These are phyloP conservation scores for Saccopteryx bilineata DNA, from an alignment of 2,113 vertebrate species.

Conservation along the genomic window DNA sequence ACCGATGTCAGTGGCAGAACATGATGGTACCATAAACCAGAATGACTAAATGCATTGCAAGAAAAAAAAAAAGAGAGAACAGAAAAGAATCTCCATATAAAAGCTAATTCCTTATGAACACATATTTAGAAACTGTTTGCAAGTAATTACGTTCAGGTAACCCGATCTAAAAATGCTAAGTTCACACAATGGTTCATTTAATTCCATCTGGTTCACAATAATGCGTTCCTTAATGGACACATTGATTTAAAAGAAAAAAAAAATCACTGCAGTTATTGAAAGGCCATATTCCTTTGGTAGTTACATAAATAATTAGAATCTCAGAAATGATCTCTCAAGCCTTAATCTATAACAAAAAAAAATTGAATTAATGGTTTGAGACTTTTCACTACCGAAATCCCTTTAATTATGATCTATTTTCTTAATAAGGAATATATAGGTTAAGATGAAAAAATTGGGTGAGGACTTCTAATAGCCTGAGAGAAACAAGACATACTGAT, in stretches of 20 bases:
- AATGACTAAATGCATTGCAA: not conserved
- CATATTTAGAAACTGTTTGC: constrained; percentile 68
- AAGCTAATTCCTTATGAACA: constrained; percentile 64
- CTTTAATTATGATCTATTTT: not conserved
- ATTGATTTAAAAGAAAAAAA: constrained; percentile 68
- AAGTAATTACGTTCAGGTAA: constrained; percentile 72
- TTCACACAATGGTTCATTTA: constrained; percentile 66
- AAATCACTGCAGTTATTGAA: constrained; percentile 24
- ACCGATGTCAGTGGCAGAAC: constrained; percentile 47
- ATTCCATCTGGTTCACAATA: constrained; percentile 69
- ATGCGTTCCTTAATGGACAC: constrained; percentile 64
- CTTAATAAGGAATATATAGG: not conserved
- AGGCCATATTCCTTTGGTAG: constrained; percentile 28
- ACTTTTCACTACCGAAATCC: not conserved
- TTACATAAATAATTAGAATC: constrained; percentile 53
- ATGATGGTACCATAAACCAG: constrained; percentile 65
- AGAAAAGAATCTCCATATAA: constrained; percentile 23
- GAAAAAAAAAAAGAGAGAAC: constrained; percentile 17
- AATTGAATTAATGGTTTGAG: constrained; percentile 39
- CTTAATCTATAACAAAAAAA: constrained; percentile 42
- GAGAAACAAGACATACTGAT: not conserved
- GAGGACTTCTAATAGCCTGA: not conserved
- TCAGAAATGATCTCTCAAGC: constrained; percentile 45
- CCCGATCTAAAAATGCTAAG: constrained; percentile 74
- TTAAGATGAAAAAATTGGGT: not conserved